Percentiles rank a stretch among this genome's conserved stretches.
phyloP scores from a whole-genome alignment of 2,888 invertebrate species.

The Chrysopilus asiliformis region DNA sequence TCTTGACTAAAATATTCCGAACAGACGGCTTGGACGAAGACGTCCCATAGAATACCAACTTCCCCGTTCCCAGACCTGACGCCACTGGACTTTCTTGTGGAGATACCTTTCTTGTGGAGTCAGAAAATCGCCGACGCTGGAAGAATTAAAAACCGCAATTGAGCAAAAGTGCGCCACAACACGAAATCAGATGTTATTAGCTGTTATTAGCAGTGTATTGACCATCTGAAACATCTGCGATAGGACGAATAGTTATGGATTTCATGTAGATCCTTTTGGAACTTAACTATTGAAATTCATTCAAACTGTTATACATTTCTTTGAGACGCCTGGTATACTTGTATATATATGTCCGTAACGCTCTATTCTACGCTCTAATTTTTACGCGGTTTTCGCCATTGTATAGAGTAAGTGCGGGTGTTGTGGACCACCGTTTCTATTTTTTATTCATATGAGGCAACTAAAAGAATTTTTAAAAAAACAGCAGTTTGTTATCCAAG shows the following conservation, averaged over 20 bases:
- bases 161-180: not conserved
- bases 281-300: too few species aligned
- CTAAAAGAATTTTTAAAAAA: too few species aligned
- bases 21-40: not conserved
- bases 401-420: too few species aligned
- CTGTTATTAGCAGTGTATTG: not conserved
- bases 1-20: not conserved
- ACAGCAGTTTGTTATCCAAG: too few species aligned
- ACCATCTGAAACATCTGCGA: not conserved
- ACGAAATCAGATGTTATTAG: not conserved
- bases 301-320: too few species aligned
- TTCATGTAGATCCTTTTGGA: too few species aligned
- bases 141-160: not conserved
- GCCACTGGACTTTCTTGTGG: not conserved
- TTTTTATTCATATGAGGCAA: too few species aligned
- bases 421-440: too few species aligned
- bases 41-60: not conserved
- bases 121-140: not conserved
- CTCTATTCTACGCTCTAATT: too few species aligned
- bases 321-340: too few species aligned
- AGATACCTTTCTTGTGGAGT: not conserved
- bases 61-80: not conserved
- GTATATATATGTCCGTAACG: too few species aligned
- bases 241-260: not conserved
- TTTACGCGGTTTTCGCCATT: too few species aligned